phyloP scores from a whole-genome alignment of 2,113 vertebrate species.

The Pollachius pollachius region DNA sequence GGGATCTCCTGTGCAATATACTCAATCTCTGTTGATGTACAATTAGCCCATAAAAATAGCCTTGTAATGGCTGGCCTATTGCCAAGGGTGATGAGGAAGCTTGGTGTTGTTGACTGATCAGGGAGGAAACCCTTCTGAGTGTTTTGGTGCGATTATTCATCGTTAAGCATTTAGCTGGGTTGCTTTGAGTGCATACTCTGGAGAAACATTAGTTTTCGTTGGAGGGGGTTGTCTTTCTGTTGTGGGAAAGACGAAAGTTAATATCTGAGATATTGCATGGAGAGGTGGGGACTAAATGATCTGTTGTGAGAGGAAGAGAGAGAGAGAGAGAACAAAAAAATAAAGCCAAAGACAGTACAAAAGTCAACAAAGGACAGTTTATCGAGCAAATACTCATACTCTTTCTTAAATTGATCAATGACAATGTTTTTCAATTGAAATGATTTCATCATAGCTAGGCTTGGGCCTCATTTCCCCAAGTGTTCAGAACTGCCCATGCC shows the following conservation, averaged over 20 bases:
- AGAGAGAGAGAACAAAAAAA: too few relatives aligned
- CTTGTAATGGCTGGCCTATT: constrained; percentile 58
- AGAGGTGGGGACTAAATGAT: constrained; percentile 10
- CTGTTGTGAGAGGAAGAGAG: not conserved
- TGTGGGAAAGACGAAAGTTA: constrained; percentile 10
- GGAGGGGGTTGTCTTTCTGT: constrained; percentile 29
- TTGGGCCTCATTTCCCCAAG: too few relatives aligned
- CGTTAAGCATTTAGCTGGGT: constrained; percentile 56
- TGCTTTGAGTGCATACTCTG: constrained; percentile 37
- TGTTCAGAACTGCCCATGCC: too few relatives aligned
- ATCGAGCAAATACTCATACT: too few relatives aligned
- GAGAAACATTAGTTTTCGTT: constrained; percentile 23
- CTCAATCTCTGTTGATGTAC: constrained; percentile 60
- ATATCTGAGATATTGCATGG: not conserved
- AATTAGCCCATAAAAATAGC: constrained; percentile 65
- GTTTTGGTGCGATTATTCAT: constrained; percentile 65
- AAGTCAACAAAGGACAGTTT: too few relatives aligned
- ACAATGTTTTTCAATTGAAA: too few relatives aligned
- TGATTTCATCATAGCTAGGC: too few relatives aligned
- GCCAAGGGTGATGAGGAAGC: constrained; percentile 59
- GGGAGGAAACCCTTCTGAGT: constrained; percentile 59
- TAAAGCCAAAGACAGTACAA: too few relatives aligned
- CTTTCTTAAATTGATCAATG: too few relatives aligned
- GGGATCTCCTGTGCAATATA: constrained; percentile 54
- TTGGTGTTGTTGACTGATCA: constrained; percentile 63